Conservation (phyloP, 2,888 invertebrate genomes). For the Patella caerulea region DNA sequence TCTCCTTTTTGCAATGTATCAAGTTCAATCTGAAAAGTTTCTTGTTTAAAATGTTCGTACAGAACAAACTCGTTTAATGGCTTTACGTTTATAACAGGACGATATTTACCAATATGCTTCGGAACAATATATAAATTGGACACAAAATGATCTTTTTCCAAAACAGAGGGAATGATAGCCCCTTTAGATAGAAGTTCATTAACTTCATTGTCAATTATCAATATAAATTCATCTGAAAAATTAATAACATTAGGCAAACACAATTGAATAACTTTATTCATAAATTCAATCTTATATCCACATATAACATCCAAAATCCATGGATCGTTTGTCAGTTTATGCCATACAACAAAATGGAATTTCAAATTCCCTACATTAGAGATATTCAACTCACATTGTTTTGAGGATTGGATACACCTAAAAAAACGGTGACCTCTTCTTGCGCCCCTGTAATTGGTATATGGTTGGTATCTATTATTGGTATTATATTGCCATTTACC, state of each 20-base stretch:
- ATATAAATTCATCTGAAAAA: neutral
- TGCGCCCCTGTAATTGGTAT: neutral
- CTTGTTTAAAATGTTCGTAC: slow-evolving; percentile 1
- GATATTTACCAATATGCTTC: neutral
- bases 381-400: neutral
- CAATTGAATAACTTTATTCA: neutral
- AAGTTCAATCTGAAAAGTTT: neutral
- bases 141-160: neutral
- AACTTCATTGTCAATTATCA: neutral
- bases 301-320: neutral
- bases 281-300: neutral
- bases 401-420: neutral
- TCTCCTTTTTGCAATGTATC: neutral
- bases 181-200: neutral
- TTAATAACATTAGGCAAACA: neutral
- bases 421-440: neutral
- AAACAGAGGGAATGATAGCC: neutral
- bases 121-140: slow-evolving; percentile 2
- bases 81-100: neutral
- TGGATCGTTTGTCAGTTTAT: neutral
- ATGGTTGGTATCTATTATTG: neutral
- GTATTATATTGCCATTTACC: neutral
- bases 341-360: neutral
- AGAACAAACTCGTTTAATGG: neutral
- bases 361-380: neutral